Evolutionary conservation across 2,888 invertebrate genomes (phyloP).

Genomic region (Augiades crinisus): DNA sequence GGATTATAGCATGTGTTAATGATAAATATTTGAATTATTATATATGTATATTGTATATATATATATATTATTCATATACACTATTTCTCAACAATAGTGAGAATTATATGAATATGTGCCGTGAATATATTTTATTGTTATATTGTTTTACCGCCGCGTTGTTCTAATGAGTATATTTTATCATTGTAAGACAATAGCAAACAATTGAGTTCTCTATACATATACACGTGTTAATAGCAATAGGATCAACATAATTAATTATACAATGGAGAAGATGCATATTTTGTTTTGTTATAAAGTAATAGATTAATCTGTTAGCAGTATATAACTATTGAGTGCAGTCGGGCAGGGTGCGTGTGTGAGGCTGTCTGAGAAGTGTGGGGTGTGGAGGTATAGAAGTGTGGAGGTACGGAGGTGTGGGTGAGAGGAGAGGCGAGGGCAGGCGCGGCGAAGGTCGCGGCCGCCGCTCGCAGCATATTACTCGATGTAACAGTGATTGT

Average conservation of each 20-base stretch:
- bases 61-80: constrained; percentile 74
- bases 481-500: constrained; percentile 74
- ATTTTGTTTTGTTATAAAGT: constrained; percentile 73
- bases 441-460: constrained; percentile 2
- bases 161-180: constrained; percentile 46
- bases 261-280: constrained; percentile 59
- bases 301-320: constrained; percentile 74
- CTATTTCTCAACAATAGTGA: constrained; percentile 58
- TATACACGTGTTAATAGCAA: constrained; percentile 69
- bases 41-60: constrained; percentile 47
- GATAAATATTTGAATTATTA: constrained; percentile 52
- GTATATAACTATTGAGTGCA: constrained; percentile 47
- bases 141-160: constrained; percentile 56
- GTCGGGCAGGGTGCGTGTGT: constrained; percentile 60
- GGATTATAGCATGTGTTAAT: constrained; percentile 62
- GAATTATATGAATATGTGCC: constrained; percentile 47
- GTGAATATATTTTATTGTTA: constrained; percentile 65
- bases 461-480: constrained; percentile 29
- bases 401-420: not conserved
- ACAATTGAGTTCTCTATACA: constrained; percentile 64
- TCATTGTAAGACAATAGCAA: constrained; percentile 60
- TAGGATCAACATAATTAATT: constrained; percentile 51
- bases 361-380: not conserved
- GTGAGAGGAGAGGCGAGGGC: constrained; percentile 2
- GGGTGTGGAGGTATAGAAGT: constrained; percentile 3